Base-by-base conservation (phyloP, 2,113 vertebrate genomes). In the Eptesicus fuscus region DNA sequence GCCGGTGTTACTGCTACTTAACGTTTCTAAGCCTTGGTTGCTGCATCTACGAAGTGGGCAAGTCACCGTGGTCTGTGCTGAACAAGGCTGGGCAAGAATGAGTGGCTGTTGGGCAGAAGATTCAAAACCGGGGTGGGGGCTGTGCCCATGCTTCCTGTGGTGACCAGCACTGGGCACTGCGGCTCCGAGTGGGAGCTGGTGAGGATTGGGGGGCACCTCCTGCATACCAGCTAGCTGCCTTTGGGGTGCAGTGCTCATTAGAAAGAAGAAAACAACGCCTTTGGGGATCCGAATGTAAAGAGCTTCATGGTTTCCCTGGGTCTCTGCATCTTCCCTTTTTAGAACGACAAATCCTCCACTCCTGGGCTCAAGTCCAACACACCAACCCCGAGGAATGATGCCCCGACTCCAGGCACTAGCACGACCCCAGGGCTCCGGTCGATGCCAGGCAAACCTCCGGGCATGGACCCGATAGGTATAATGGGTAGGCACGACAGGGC, bases 331-430 rank as follows among this genome's bases (percentile, higher is more conserved):
- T 89, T 95, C 86, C 93, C 91, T 49, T 25, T 79, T 67, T 98
- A 99, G 99, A 99, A 99, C 2, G 99, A 99, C 98, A 99, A 99
- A 97, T 99, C 99, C 2, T 99, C 99, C 11, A 99, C 99, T 12
- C 99, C 99, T 0, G 99, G 99, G 92, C 99, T 99, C 95, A 99
- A 99, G 97, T 99, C 99, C 63, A 99, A 99, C 98, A 99, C 99
- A 30, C 99, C 99, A 9, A 99, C 99, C 2, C 99, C 99, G 0
- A 98, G 99, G 82, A 99, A 99, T 0, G 99, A 99, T 1, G 99
- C 99, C 90, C 99, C 99, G 0, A 99, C 99, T 95, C 99, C 99
- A 0, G 99, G 99, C 97, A 99, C 99, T 40, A 99, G 99, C 98
- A 99, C 99, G 82, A 99, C 99, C 67, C 99, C 99, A 0, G 99